A percentile compares a stretch with the other conserved stretches of the same genome.
Evolutionary conservation across 2,888 invertebrate genomes (phyloP).

Genomic region (Hedychridium roseum): DNA sequence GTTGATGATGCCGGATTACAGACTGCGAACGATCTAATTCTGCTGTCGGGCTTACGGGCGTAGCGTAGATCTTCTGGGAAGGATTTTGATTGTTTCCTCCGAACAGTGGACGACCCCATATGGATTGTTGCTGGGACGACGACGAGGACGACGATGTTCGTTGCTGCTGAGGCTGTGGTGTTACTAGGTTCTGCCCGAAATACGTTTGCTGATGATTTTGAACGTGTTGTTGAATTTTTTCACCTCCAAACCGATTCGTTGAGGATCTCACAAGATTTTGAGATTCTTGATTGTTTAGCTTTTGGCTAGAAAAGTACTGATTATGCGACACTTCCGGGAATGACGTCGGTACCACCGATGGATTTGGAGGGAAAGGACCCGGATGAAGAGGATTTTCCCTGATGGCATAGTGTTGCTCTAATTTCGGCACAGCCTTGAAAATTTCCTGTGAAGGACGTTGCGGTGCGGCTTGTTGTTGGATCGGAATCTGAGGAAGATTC

Average conservation of each 20-base stretch:
- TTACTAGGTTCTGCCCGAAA: conserved; percentile 46
- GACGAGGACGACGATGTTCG: no score
- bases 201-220: conserved; percentile 42
- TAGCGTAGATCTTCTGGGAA: conserved; percentile 55
- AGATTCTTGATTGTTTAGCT: conserved; percentile 33
- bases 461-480: conserved; percentile 53
- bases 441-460: conserved; percentile 65
- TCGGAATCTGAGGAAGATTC: conserved; percentile 65
- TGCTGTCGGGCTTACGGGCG: conserved; percentile 48
- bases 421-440: conserved; percentile 79
- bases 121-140: conserved; percentile 35
- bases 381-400: conserved; percentile 60
- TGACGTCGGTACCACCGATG: conserved; percentile 34
- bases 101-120: conserved; percentile 53
- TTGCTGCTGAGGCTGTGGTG: conserved; percentile 31
- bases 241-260: conserved; percentile 19
- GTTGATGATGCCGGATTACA: no score
- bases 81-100: conserved; percentile 28
- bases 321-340: conserved; percentile 33
- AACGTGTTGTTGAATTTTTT: conserved; percentile 22
- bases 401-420: conserved; percentile 74
- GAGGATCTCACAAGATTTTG: conserved; percentile 27
- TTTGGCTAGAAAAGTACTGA: conserved; percentile 68
- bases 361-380: conserved; percentile 57
- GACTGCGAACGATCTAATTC: no score